phyloP scores from a whole-genome alignment of 2,888 invertebrate genomes.

The Orthonychiurus folsomi region DNA sequence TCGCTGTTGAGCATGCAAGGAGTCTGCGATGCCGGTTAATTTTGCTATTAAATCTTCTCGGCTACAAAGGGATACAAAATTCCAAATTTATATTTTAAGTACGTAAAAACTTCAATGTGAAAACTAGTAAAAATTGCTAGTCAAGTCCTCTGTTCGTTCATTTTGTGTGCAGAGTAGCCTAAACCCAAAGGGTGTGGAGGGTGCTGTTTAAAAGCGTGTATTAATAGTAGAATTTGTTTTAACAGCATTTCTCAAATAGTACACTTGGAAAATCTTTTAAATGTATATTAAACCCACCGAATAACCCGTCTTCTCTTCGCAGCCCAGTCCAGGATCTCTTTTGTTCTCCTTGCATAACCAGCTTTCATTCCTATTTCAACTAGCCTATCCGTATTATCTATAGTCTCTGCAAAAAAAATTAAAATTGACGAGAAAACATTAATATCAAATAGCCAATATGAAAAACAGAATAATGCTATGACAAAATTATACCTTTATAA shows the following conservation, averaged over 20 bases:
- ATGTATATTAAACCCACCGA: no score
- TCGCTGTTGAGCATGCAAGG: neutral
- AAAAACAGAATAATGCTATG: neutral
- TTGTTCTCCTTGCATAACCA: conserved; percentile 8
- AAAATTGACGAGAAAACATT: neutral
- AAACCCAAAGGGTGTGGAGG: no score
- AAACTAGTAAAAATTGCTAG: no score
- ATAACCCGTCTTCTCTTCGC: conserved; percentile 4
- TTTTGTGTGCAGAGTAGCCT: no score
- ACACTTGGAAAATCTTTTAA: no score
- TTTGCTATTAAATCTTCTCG: conserved; percentile 8
- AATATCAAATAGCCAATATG: neutral
- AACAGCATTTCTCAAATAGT: no score
- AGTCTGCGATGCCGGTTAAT: neutral
- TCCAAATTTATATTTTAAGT: neutral
- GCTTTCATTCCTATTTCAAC: neutral
- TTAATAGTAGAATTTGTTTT: no score
- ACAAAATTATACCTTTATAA: conserved; percentile 29
- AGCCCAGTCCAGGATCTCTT: conserved; percentile 10
- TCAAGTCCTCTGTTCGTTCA: no score
- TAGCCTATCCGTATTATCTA: neutral
- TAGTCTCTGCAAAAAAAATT: neutral
- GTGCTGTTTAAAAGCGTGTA: no score
- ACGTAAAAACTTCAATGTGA: no score
- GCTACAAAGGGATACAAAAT: neutral